Evolutionary conservation across 2,888 invertebrate species (phyloP).

Genomic region (Hirtodrosophila histrioides): DNA sequence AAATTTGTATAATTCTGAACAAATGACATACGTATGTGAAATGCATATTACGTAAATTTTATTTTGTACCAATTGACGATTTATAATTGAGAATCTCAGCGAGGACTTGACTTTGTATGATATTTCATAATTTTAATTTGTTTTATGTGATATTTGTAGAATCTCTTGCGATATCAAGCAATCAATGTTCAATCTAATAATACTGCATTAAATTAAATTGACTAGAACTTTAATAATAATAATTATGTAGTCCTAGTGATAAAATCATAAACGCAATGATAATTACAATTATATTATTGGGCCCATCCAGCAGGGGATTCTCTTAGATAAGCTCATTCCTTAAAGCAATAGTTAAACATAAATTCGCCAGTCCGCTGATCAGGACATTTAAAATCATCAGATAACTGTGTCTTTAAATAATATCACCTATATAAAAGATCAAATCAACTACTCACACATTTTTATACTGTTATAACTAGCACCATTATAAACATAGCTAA

Average conservation of each 20-base stretch:
- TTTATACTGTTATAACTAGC: too few relatives aligned
- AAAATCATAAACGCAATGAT: constrained; percentile 29
- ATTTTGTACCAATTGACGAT: constrained; percentile 14
- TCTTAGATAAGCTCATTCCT: too few relatives aligned
- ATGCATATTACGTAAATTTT: constrained; percentile 24
- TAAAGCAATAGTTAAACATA: too few relatives aligned
- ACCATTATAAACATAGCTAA: too few relatives aligned
- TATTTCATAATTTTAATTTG: constrained; percentile 14
- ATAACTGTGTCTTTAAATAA: too few relatives aligned
- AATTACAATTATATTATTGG: constrained; percentile 23
- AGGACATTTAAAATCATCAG: too few relatives aligned
- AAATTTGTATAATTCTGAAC: constrained; percentile 32
- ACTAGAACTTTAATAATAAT: constrained; percentile 15
- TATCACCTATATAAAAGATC: too few relatives aligned
- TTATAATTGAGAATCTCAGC: constrained; percentile 13
- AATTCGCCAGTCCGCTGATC: too few relatives aligned
- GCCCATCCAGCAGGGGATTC: too few relatives aligned
- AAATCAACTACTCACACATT: too few relatives aligned
- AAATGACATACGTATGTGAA: constrained; percentile 21
- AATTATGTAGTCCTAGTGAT: constrained; percentile 33
- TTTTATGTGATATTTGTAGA: constrained; percentile 59
- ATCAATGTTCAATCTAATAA: constrained; percentile 30
- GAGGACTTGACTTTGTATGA: neutral
- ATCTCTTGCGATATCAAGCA: constrained; percentile 39
- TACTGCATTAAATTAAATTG: constrained; percentile 15